Percentiles rank a stretch among this genome's conserved stretches.
phyloP scores from a whole-genome alignment of 1,140 invertebrate species.

The Trialeurodes vaporariorum region DNA sequence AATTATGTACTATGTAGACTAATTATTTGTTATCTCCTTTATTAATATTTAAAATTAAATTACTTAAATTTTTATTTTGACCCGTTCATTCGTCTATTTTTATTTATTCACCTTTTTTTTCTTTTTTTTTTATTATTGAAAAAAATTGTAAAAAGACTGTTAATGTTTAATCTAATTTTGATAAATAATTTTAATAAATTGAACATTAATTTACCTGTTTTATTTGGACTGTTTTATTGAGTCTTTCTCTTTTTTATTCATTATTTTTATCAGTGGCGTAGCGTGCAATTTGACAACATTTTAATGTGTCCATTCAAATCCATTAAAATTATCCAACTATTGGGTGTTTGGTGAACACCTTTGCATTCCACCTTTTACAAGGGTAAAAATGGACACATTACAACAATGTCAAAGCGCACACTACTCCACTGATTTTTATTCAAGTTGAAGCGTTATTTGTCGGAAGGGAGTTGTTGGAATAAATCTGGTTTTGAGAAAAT shows the following conservation, averaged over 20 bases:
- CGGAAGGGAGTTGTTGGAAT: too few relatives aligned
- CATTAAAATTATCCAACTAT: neutral
- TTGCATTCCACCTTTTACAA: neutral
- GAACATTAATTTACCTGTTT: neutral
- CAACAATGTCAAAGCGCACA: neutral
- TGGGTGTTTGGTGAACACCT: neutral
- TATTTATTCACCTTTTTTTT: neutral
- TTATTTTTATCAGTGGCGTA: neutral
- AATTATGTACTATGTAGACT: neutral
- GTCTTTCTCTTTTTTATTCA: neutral
- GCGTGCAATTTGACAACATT: neutral
- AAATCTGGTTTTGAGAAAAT: too few relatives aligned
- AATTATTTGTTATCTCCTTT: too few relatives aligned
- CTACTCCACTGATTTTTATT: too few relatives aligned
- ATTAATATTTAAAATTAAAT: neutral
- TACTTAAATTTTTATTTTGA: neutral
- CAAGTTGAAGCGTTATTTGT: too few relatives aligned
- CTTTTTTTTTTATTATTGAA: neutral
- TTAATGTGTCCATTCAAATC: neutral
- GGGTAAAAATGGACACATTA: neutral
- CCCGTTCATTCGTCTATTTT: neutral
- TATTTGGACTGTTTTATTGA: neutral
- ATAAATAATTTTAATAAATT: slow-evolving; percentile 1
- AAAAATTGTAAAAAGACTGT: neutral
- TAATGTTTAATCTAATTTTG: neutral